Base-by-base conservation (phyloP, 2,797 vertebrate species). In the Leptodactylus fallax region DNA sequence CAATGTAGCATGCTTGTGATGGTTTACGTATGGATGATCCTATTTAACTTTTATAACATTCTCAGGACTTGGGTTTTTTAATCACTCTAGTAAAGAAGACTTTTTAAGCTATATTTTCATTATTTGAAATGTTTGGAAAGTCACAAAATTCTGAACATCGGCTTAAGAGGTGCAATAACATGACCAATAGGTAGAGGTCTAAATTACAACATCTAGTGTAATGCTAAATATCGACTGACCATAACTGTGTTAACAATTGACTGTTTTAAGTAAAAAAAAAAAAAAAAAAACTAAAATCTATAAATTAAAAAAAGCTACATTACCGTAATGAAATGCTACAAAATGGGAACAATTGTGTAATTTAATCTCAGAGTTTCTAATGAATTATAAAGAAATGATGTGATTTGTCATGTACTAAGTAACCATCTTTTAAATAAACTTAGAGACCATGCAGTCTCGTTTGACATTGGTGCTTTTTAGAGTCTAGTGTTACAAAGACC, bases 21-120 rank as follows among this genome's bases (percentile, higher is more conserved):
- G 90, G 93, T 93, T 93, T 49, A 95, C 91, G 90, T 2, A 21
- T 92, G 93, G 95, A 95, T 93, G 94, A 93, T 93, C 94, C 93
- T 91, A 93, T 92, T 92, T 82, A 91, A 94, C 93, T 93, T 95
- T 95, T 94, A 90, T 95, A 95, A 93, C 93, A 94, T 94, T 93
- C 95, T 96, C 95, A 96, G 95, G 94, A 95, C 94, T 92, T 83
- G 92, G 92, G 94, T 93, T 93, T 85, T 93, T 93, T 94, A 94
- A 93, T 94, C 92, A 94, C 92, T 81, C 17, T 47, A 85, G n/a
- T 93, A 91, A 77, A 91, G 92, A 93, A 93, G 90, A 93, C 93
- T 95, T 95, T 96, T 90, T 96, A 96, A 94, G 93, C 93, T 91
- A 85, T 94, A 93, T 93, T 94, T 93, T 91, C 89, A 90, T 92